Base-by-base conservation (phyloP, 2,113 vertebrate species). In the Tauraco erythrolophus region DNA sequence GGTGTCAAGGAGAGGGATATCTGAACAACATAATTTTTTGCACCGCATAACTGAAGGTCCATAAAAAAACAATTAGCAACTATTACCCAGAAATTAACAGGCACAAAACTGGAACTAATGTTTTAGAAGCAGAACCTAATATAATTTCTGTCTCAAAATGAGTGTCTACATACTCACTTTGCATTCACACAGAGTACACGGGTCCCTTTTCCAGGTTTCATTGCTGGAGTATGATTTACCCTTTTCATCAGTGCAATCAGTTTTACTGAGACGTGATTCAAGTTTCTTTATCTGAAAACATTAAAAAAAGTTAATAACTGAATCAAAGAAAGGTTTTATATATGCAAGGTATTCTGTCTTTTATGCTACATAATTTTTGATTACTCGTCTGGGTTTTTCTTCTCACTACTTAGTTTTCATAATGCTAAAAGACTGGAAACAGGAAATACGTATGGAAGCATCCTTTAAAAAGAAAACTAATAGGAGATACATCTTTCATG, bases 161-260 rank as follows among this genome's bases (percentile, higher is more conserved):
- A 5, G 66, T 46, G 87, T 65, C 25, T 39, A 64, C 9, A 33
- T 68, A 98, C 99, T 84, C 98, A 99, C 99, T 90, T 89, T 99
- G 98, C 99, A 99, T 97, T 99, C 98, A 97, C 99, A 99, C 37
- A 82, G 69, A 88, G 99, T 99, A 97, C 99, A 99, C 6, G 98
- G 58, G 62, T 99, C 99, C 56, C 96, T 98, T 68, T 98, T 99
- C 99, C 99, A 99, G 28, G 88, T 98, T 28, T 99, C 97, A 56
- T 98, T 98, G 48, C 98, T 98, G 28, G 93, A 92, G 19, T 99
- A 98, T 16, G 98, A 97, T 54, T 97, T 98, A 25, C 99, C 99
- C 3, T 98, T 97, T 31, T 97, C 97, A 54, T 99, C 99, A 96
- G 98, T 98, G 97, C 99, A 99, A 95, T 98, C 99, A 8, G 98